Evolutionary conservation across 2,888 invertebrate genomes (phyloP).

Genomic region (Drosophila cognata): DNA sequence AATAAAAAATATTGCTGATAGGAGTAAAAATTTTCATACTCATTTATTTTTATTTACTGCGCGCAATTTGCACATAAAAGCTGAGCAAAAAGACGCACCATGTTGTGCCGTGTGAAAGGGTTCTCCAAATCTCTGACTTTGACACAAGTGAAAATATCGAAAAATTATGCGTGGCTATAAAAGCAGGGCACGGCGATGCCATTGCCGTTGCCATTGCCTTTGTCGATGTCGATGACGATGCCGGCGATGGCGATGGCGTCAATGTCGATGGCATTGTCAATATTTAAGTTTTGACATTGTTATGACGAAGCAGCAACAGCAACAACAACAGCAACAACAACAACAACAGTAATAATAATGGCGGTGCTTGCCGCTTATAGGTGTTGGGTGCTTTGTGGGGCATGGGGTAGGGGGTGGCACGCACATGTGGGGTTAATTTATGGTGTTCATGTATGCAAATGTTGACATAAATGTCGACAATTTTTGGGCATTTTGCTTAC

Average conservation of each 20-base stretch:
- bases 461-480: conserved; percentile 77
- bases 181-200: conserved; percentile 60
- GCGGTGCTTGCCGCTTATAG: conserved; percentile 50
- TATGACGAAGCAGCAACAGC: conserved; percentile 54
- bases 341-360: conserved; percentile 25
- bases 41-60: conserved; percentile 81
- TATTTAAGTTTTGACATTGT: conserved; percentile 80
- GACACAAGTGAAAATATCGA: conserved; percentile 72
- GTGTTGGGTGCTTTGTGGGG: conserved; percentile 3
- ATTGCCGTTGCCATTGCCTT: background rate
- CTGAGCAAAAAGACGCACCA: conserved; percentile 44
- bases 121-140: conserved; percentile 68
- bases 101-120: conserved; percentile 61
- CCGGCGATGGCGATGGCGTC: conserved; percentile 41
- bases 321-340: conserved; percentile 38
- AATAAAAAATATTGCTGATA: conserved; percentile 79
- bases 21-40: conserved; percentile 80
- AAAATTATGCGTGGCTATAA: conserved; percentile 75
- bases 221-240: conserved; percentile 15
- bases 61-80: conserved; percentile 78
- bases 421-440: conserved; percentile 69
- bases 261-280: conserved; percentile 73
- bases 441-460: conserved; percentile 78
- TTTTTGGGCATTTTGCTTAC: conserved; percentile 51
- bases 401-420: background rate